Conservation (phyloP, 2,888 invertebrate species). For the Thecocarcelia acutangulata region DNA sequence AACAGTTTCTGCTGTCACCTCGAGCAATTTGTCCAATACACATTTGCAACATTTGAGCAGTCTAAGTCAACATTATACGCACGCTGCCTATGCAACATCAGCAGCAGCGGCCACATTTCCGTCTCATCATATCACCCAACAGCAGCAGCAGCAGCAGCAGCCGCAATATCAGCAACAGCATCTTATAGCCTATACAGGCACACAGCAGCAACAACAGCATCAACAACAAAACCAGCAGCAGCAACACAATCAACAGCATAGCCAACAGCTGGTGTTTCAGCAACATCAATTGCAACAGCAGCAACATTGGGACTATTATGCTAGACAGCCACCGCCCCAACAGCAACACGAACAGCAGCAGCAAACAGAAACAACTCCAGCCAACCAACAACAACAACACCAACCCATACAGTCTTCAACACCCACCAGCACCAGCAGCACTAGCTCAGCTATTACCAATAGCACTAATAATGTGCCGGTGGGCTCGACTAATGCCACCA, state of each 20-base stretch:
- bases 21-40: slow-evolving; percentile 76
- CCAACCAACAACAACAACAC: too few species aligned
- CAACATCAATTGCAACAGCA: slow-evolving; percentile 73
- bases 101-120: slow-evolving; percentile 72
- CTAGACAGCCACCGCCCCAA: slow-evolving; percentile 75
- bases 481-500: slow-evolving; percentile 65
- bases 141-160: slow-evolving; percentile 72
- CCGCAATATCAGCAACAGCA: slow-evolving; percentile 71
- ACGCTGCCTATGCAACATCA: slow-evolving; percentile 70
- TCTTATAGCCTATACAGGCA: slow-evolving; percentile 52
- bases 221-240: slow-evolving; percentile 72
- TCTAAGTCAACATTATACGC: slow-evolving; percentile 78
- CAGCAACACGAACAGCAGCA: slow-evolving; percentile 70
- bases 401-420: slow-evolving; percentile 68
- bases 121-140: slow-evolving; percentile 71
- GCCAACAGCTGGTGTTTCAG: slow-evolving; percentile 74
- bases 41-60: slow-evolving; percentile 79
- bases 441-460: slow-evolving; percentile 60
- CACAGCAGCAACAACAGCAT: slow-evolving; percentile 72
- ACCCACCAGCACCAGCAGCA: slow-evolving; percentile 70
- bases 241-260: slow-evolving; percentile 74
- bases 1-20: slow-evolving; percentile 54
- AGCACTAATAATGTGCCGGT: slow-evolving; percentile 68
- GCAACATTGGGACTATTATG: slow-evolving; percentile 80
- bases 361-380: slow-evolving; percentile 51